phyloP scores from a whole-genome alignment of 1,140 invertebrate species.

The Apolygus lucorum region DNA sequence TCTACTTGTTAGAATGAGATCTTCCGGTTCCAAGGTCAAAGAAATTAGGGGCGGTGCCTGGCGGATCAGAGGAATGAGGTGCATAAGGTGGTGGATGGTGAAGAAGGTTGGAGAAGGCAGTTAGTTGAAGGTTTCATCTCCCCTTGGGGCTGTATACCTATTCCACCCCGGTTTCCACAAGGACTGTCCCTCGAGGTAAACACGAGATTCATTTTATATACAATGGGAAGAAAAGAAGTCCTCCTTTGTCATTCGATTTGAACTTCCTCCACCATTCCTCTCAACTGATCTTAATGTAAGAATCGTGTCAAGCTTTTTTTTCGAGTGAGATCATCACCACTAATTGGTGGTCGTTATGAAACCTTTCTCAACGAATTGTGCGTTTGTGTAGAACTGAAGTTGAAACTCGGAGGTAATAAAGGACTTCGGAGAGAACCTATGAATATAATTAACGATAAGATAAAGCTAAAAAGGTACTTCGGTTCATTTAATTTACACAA shows the following conservation, averaged over 20 bases:
- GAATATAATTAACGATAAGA: slow-evolving; percentile 15
- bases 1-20: slow-evolving; percentile 10
- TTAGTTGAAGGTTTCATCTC: not conserved
- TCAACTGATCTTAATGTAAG: not conserved
- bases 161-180: slow-evolving; percentile 6
- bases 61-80: not conserved
- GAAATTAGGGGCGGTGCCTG: slow-evolving; percentile 11
- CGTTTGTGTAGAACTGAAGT: not conserved
- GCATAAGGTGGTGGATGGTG: not conserved
- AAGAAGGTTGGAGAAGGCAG: not conserved
- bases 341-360: not conserved
- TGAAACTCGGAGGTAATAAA: not conserved
- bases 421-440: not conserved
- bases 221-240: not conserved
- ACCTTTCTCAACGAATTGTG: too few relatives aligned
- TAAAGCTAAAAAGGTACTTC: not conserved
- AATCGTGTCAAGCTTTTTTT: slow-evolving; percentile 1
- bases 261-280: not conserved
- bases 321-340: not conserved
- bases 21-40: slow-evolving; percentile 12
- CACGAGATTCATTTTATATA: slow-evolving; percentile 11
- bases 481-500: not conserved
- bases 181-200: slow-evolving; percentile 8
- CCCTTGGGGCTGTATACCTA: slow-evolving; percentile 4
- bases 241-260: not conserved